Evolutionary conservation across 2,797 vertebrate species (phyloP), one percentile per base, ranked within the genome.

Genomic region (Amniataba percoides): DNA sequence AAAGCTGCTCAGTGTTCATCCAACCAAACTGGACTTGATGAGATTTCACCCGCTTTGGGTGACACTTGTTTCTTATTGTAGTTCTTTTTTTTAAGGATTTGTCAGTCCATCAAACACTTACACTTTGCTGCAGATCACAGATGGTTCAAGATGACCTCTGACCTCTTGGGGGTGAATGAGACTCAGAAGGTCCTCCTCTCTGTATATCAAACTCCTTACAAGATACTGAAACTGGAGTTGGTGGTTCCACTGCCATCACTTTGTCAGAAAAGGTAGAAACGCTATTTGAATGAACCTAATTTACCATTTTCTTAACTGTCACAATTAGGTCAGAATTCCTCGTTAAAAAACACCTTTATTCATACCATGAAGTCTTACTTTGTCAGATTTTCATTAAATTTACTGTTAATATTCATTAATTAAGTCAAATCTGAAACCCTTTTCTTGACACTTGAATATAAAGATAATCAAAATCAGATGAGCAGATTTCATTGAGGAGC

Each of bases 1-100:
- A 55, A 56, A 43, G 15, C 51, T 27, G 52, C 52, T 57, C 53
- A 39, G 8, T 46, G 34, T 61, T 57, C 65, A 53, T 60, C 36
- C 31, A 34, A 34, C 23, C 14, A 34, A 40, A 57, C 52, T 34
- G 23, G 27, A 31, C 34, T 36, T 7, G 34, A 36, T 36, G 34
- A 36, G 8, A 36, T 36, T 36, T 36, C 7, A 7, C 34, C 34
- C 51, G 4, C 14, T 46, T 75, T 12, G n/a, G n/a, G 2, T 18
- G 3, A 52, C 15, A 11, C 2, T 59, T 8, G 1, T 18, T 51
- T 65, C 34, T 18, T 5, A n/a, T 23, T 36, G 18, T 21, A 3
- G 27, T 48, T 4, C 3, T 5, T 10, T 69, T 39, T 69, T 25
- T 51, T 14, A 7, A 15, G 34, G 3, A 34, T 34, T 34, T 34